Base-by-base conservation (phyloP, 2,113 vertebrate genomes). In the Telmatochromis bifrenatus region DNA sequence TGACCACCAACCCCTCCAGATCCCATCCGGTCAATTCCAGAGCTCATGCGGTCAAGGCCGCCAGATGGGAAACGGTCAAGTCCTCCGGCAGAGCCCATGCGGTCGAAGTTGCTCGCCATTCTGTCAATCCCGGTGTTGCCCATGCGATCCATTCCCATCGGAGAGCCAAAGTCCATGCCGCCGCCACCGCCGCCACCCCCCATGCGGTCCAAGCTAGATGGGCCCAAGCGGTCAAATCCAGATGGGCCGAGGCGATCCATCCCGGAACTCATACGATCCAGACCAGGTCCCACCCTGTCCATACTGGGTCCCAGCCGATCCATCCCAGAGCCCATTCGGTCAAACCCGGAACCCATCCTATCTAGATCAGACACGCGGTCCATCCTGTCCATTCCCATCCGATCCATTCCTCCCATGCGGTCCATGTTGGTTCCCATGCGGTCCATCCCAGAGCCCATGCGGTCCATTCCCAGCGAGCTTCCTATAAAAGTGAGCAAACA, bases 21-120 rank as follows among this genome's bases (percentile, higher is more conserved):
- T 90, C 97, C 98, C 97, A 99, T 99, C 9, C 98, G 97, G 85
- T 99, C 98, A 91, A 99, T 97, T 19, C 96, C 97, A 3, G 98
- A 97, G 6, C 96, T 97, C 96, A 97, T 96, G 70, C 96, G 96
- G 88, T 98, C 98, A 49, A 99, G 95, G 28, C 97, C 96, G 0
- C 97, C 93, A 1, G 95, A 84, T 5, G 96, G 92, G 23, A 96
- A 97, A 49, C 97, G 96, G 73, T 97, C 96, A 0, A 97, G 84
- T 13, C 96, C 93, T 23, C 93, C 95, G 8, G 86, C 14, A 7
- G 93, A 93, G 17, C 96, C 96, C 88, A 97, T 97, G 83, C 97
- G 94, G 73, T 97, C 97, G 1, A 96, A 94, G 90, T 79, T 94
- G 83, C 77, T 93, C 33, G 73, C 23, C 95, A 96, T 96, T 45